phyloP scores from a whole-genome alignment of 2,797 vertebrate genomes.

The Notolepis coatsorum region DNA sequence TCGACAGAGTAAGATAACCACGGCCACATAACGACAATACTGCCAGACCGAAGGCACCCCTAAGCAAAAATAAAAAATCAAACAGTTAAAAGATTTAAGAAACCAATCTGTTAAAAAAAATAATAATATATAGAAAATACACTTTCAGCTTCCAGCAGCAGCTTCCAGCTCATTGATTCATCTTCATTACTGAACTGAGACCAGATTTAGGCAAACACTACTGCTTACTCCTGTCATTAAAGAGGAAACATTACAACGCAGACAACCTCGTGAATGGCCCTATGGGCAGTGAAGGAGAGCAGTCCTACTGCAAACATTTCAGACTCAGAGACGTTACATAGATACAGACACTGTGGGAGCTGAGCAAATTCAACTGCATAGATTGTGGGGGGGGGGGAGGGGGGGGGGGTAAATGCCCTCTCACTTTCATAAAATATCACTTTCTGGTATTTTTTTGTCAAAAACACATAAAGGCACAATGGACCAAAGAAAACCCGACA shows the following conservation, averaged over 20 bases:
- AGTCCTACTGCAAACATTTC: conserved; percentile 40
- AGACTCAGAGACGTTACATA: conserved; percentile 34
- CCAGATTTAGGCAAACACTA: conserved; percentile 15
- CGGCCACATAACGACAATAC: not conserved
- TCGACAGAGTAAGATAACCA: not conserved
- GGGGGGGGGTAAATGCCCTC: conserved; percentile 44
- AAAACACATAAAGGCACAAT: conserved; percentile 36
- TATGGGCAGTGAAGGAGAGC: conserved; percentile 31
- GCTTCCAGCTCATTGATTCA: conserved; percentile 9
- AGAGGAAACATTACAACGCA: not conserved
- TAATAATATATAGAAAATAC: conserved; percentile 3
- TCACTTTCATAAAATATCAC: conserved; percentile 36
- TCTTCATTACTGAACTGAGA: conserved; percentile 27
- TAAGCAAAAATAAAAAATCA: not conserved
- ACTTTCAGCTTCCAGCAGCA: no score
- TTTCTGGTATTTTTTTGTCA: conserved; percentile 47
- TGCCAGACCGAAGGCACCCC: not conserved
- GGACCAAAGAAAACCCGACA: conserved; percentile 52
- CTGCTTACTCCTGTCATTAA: not conserved
- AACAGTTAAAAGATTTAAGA: not conserved
- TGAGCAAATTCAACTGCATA: conserved; percentile 66
- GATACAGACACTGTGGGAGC: conserved; percentile 58
- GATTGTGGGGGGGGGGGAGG: conserved; percentile 54
- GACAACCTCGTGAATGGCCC: conserved; percentile 37
- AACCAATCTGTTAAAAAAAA: not conserved